phyloP scores from a whole-genome alignment of 2,113 vertebrate species.

The Helogale parvula region DNA sequence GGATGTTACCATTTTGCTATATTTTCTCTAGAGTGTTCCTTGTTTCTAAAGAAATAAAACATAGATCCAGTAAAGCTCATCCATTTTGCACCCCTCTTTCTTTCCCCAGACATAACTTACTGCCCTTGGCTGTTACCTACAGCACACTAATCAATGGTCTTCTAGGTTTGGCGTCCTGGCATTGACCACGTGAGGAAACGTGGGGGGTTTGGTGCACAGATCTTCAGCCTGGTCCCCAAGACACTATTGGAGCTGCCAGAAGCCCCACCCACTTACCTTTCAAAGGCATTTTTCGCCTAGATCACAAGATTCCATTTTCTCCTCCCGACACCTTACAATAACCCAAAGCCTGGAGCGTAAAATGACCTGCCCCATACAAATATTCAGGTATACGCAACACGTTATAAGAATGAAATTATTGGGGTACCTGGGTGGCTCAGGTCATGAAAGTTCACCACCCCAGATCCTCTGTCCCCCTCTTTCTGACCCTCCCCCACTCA shows the following conservation, averaged over 20 bases:
- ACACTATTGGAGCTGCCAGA: rapidly evolving
- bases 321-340: background rate
- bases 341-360: background rate
- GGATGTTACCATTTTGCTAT: background rate
- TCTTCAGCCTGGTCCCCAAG: background rate
- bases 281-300: background rate
- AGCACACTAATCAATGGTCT: background rate
- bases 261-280: background rate
- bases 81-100: background rate
- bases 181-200: background rate
- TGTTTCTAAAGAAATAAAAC: background rate
- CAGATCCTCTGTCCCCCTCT: too few species aligned
- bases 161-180: background rate
- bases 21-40: background rate
- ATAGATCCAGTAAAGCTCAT: background rate
- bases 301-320: background rate
- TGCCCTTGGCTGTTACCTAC: background rate
- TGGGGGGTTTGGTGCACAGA: background rate
- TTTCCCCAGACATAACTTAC: background rate
- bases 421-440: too few species aligned
- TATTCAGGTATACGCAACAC: background rate
- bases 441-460: too few species aligned
- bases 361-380: background rate
- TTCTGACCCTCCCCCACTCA: too few species aligned
- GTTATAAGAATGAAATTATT: background rate